phyloP scores from a whole-genome alignment of 2,888 invertebrate genomes.

The Cephus sareptanus region DNA sequence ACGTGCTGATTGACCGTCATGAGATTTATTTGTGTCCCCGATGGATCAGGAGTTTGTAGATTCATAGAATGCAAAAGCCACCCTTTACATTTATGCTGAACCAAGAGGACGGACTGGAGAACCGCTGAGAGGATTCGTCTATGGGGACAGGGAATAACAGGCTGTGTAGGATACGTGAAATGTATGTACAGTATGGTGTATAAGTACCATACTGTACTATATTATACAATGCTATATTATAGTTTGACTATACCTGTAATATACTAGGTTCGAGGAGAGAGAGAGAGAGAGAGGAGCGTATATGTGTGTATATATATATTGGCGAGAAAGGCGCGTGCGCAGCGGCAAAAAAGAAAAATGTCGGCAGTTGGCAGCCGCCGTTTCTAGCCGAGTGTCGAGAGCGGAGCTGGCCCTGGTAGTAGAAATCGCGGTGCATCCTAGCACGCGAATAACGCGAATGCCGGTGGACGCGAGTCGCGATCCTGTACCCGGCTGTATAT shows the following conservation, averaged over 20 bases:
- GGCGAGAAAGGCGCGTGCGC: background rate
- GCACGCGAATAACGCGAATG: slow-evolving; percentile 58
- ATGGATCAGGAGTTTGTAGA: background rate
- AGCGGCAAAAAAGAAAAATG: slow-evolving; percentile 33
- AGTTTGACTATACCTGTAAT: background rate
- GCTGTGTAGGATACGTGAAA: background rate
- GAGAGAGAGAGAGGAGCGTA: too few species aligned
- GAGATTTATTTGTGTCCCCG: background rate
- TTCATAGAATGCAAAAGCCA: background rate
- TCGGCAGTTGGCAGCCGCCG: slow-evolving; percentile 44
- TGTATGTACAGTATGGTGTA: background rate
- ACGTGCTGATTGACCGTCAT: background rate
- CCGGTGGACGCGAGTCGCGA: slow-evolving; percentile 52
- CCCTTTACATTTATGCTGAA: background rate
- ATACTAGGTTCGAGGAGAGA: background rate
- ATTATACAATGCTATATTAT: background rate
- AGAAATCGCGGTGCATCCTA: slow-evolving; percentile 54
- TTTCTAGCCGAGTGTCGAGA: slow-evolving; percentile 37
- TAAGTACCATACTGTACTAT: too few species aligned
- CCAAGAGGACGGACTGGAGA: background rate
- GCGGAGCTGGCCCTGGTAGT: slow-evolving; percentile 31
- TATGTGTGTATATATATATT: too few species aligned
- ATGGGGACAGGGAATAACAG: background rate
- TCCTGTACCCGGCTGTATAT: slow-evolving; percentile 51
- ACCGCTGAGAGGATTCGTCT: background rate